phyloP scores from a whole-genome alignment of 2,888 invertebrate genomes.

The Tipula confusa region DNA sequence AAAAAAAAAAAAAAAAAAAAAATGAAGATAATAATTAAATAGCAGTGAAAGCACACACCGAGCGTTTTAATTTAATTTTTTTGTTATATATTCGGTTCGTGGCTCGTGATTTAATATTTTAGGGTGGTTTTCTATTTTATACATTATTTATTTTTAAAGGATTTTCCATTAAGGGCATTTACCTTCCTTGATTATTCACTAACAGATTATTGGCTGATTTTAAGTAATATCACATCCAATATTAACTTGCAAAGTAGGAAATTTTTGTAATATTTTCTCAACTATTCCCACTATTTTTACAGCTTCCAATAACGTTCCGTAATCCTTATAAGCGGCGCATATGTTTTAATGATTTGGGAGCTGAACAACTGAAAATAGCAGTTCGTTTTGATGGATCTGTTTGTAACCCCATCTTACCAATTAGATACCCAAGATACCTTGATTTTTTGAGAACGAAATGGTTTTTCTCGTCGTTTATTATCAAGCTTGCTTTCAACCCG shows the following conservation, averaged over 20 bases:
- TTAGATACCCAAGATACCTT: neutral
- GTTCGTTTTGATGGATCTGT: neutral
- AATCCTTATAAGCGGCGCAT: neutral
- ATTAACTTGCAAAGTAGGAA: no score
- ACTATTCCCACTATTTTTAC: no score
- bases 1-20: neutral
- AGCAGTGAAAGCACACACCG: neutral
- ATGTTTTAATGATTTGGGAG: neutral
- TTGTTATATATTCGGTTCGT: neutral
- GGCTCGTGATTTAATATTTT: constrained; percentile 8
- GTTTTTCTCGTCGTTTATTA: no score
- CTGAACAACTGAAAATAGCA: neutral
- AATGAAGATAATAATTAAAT: neutral
- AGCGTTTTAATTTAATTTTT: neutral
- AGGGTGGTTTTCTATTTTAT: neutral
- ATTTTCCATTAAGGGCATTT: no score
- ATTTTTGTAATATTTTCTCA: no score
- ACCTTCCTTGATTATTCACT: no score
- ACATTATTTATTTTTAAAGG: no score
- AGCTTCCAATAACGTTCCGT: no score
- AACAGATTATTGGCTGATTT: no score
- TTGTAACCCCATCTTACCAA: neutral
- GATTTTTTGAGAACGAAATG: no score
- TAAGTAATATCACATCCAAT: no score
- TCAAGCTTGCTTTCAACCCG: no score